Evolutionary conservation across 2,888 invertebrate species (phyloP).

Genomic region (Leptothorax acervorum): DNA sequence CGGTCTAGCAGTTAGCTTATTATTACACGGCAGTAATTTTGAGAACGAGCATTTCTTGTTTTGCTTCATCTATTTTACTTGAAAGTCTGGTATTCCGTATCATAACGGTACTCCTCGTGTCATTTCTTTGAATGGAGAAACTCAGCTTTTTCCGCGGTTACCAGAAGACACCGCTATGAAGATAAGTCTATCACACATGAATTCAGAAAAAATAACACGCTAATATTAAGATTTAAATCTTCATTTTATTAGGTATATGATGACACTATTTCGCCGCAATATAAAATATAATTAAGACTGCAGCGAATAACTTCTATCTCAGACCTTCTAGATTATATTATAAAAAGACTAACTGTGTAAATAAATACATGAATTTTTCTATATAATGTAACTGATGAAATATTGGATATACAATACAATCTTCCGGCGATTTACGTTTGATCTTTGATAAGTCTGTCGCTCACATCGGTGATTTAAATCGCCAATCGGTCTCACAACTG

Average conservation of each 20-base stretch:
- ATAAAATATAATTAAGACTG: background rate
- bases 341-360: background rate
- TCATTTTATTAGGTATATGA: background rate
- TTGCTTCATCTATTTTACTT: background rate
- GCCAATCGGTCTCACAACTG: constrained; percentile 21
- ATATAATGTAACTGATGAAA: background rate
- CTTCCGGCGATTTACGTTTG: background rate
- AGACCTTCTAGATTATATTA: background rate
- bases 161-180: background rate
- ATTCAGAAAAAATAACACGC: background rate
- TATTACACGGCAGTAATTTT: background rate
- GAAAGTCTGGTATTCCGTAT: constrained; percentile 6
- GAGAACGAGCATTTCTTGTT: constrained; percentile 31
- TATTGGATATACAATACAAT: background rate
- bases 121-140: constrained; percentile 10
- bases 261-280: background rate
- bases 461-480: constrained; percentile 34
- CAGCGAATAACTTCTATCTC: background rate
- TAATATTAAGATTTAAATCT: constrained; percentile 5
- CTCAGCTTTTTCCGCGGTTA: background rate
- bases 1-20: constrained; percentile 13
- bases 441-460: background rate
- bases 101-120: background rate
- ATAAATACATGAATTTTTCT: background rate
- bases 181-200: background rate